phyloP scores from a whole-genome alignment of 23 tunicate genomes.

The Oikopleura dioica region DNA sequence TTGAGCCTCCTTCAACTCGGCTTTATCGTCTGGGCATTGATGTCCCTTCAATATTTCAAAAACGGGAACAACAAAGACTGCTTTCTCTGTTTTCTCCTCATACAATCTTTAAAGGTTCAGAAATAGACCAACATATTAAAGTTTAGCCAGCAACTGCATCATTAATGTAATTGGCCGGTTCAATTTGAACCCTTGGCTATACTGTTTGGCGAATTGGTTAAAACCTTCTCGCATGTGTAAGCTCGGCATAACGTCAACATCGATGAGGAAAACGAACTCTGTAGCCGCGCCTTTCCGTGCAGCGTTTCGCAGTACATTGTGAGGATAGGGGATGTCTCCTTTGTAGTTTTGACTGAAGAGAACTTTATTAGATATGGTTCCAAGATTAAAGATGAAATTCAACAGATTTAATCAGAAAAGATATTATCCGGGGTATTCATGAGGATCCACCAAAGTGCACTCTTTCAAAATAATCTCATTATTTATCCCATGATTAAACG shows the following conservation, averaged over 20 bases:
- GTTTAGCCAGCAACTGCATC: no score
- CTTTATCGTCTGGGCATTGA: slow-evolving; percentile 40
- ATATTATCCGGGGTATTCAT: no score
- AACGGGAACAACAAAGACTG: slow-evolving; percentile 74
- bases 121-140: no score
- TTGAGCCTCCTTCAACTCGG: slow-evolving; percentile 36
- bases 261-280: slow-evolving; percentile 58
- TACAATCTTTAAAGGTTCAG: no score
- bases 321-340: slow-evolving; percentile 68
- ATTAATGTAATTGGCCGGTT: no score
- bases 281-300: slow-evolving; percentile 68
- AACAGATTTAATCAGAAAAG: no score
- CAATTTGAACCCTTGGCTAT: no score
- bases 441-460: no score
- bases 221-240: slow-evolving; percentile 35
- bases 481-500: no score
- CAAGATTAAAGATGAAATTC: no score
- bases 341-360: slow-evolving; percentile 27
- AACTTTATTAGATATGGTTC: slow-evolving; percentile 24
- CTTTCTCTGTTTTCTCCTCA: neutral
- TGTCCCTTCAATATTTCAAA: slow-evolving; percentile 45
- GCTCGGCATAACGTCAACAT: slow-evolving; percentile 87
- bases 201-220: slow-evolving; percentile 30
- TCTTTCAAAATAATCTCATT: no score
- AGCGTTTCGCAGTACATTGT: slow-evolving; percentile 72